These are phyloP conservation scores for Tillus elongatus DNA, from an alignment of 2,888 invertebrate genomes.

Conservation along the genomic window DNA sequence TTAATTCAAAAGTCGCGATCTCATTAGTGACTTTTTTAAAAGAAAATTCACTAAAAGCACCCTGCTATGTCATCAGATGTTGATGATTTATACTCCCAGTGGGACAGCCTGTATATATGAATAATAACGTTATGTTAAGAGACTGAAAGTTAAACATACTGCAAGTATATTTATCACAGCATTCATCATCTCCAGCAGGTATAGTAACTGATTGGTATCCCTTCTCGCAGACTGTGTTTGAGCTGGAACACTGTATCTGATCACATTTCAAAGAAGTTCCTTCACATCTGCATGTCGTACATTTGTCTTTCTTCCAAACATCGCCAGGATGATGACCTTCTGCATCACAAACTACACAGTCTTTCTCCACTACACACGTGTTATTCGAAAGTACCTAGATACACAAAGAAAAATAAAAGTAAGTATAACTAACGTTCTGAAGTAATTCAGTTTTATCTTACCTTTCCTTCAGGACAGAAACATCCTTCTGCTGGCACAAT, in stretches of 20 bases:
- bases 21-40: no score
- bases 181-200: constrained; percentile 48
- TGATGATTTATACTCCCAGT: no score
- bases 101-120: no score
- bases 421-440: no score
- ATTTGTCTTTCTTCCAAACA: constrained; percentile 59
- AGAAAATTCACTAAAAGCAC: constrained; percentile 8
- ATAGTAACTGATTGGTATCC: constrained; percentile 49
- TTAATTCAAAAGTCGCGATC: no score
- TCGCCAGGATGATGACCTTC: constrained; percentile 61
- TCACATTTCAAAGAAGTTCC: constrained; percentile 55
- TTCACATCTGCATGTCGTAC: constrained; percentile 64
- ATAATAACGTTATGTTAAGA: no score
- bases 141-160: no score
- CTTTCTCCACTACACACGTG: constrained; percentile 58
- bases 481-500: constrained; percentile 62
- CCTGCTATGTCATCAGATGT: no score
- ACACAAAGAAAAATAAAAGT: constrained; percentile 10
- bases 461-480: constrained; percentile 70
- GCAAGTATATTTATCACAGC: constrained; percentile 64
- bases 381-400: constrained; percentile 56
- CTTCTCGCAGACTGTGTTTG: constrained; percentile 51
- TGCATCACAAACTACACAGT: constrained; percentile 67
- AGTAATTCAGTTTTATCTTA: constrained; percentile 35
- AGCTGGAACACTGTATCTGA: constrained; percentile 49